Evolutionary conservation across 2,888 invertebrate species (phyloP), one percentile per base, ranked within the genome.

Genomic region (Brachyptera putata): DNA sequence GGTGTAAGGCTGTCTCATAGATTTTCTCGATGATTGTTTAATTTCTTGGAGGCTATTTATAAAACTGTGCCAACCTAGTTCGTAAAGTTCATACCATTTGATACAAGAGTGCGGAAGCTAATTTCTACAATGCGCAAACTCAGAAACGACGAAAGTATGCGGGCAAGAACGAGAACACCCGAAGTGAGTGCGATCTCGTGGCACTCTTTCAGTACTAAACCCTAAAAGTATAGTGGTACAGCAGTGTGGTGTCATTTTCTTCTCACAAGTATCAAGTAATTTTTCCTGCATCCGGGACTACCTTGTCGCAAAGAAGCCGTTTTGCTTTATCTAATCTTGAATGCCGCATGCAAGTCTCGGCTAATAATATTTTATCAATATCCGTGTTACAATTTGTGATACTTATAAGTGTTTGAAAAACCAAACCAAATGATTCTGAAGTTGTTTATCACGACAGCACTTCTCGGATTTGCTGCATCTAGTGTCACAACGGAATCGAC

Each of bases 1-100:
- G 64, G 65, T 65, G 65, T 63, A 60, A 56, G 41, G 57, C 57
- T 58, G 57, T 57, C 43, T 56, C 63, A 63, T 63, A 61, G 63
- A 63, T 63, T 63, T 63, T 63, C 63, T 59, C 61, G 48, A 58
- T 63, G 61, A 61, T 41, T 61, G 56, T 22, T 24, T 22, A 26
- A 11, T n/a, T 56, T n/a, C 24, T 41, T 5, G 22, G 7, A 22
- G 18, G 43, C 24, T 25, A 16, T 39, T 14, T 56, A 14, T n/a
- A 55, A 34, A n/a, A n/a, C n/a, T n/a, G n/a, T n/a, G n/a, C n/a
- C n/a, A n/a, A 11, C 34, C 25, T 55, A 55, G 21, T 21, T 55
- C 22, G 16, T 14, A 22, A 11, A 48, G 48, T 48, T 9, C 50
- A 21, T 50, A 14, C 34, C 14, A n/a, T 50, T 30, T 14, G 30